Conservation (phyloP, 2,797 vertebrate genomes). For the Echiichthys vipera region DNA sequence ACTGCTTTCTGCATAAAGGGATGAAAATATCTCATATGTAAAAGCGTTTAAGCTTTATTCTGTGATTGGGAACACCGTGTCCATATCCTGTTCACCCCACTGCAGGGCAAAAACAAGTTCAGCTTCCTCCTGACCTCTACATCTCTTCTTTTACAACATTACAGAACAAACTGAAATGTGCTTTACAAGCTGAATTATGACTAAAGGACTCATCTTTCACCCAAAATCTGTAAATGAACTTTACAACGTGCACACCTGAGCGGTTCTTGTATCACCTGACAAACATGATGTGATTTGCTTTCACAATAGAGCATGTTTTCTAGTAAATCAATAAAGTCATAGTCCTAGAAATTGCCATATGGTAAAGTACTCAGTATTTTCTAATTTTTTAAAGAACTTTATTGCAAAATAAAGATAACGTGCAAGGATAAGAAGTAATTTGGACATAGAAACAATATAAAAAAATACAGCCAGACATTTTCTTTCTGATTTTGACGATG, state of each 20-base stretch:
- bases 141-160: slow-evolving; percentile 37
- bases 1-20: slow-evolving; percentile 65
- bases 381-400: too few relatives aligned
- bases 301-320: too few relatives aligned
- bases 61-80: slow-evolving; percentile 24
- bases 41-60: slow-evolving; percentile 54
- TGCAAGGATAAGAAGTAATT: too few relatives aligned
- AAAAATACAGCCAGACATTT: too few relatives aligned
- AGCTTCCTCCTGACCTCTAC: slow-evolving; percentile 55
- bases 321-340: too few relatives aligned
- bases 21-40: slow-evolving; percentile 61
- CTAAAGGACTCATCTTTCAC: slow-evolving; percentile 53
- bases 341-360: too few relatives aligned
- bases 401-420: too few relatives aligned
- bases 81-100: slow-evolving; percentile 4
- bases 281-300: slow-evolving; percentile 49
- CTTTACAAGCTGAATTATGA: slow-evolving; percentile 64
- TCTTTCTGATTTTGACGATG: too few relatives aligned
- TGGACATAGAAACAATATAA: too few relatives aligned
- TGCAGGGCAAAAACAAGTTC: slow-evolving; percentile 44
- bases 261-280: slow-evolving; percentile 52
- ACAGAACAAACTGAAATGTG: slow-evolving; percentile 29
- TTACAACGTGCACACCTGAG: slow-evolving; percentile 54
- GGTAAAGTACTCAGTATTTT: too few relatives aligned
- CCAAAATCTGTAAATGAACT: slow-evolving; percentile 47